Base-by-base conservation (phyloP, 37 sponge, comb jelly and placozoan genomes). In the Haliclona indistincta region DNA sequence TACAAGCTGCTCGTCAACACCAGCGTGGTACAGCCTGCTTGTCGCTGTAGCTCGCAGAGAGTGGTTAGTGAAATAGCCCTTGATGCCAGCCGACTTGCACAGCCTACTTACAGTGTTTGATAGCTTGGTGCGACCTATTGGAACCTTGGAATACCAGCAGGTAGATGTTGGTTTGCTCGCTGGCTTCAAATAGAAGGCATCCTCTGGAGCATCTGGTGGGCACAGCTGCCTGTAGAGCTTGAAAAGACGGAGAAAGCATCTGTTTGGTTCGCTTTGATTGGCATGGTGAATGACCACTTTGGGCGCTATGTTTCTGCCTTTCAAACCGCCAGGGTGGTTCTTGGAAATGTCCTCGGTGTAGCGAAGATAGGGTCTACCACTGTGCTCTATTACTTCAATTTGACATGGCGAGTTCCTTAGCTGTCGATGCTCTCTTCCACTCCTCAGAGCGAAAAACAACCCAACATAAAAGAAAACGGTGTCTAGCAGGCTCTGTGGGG, bases 101-200 rank as follows among this genome's bases (percentile, higher is more conserved):
- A 60, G 15, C 23, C 25, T 8, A 22, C 25, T 23, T 8, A 60
- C 25, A 8, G 62, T 60, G 10, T 22, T 60, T n/a, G 28, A 8
- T 11, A 60, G 62, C 10, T n/a, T n/a, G 25, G 17, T 8, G 62
- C 23, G 25, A 8, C 62, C 62, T 29, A 60, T 26, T 60, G 62
- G 62, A 8, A 8, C 23, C 10, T 10, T 22, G 23, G 62, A 60
- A 22, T n/a, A 60, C 62, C 62, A 60, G 23, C 62, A 60, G 8
- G 62, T 22, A 8, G 25, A 60, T 23, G 62, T 60, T 23, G 62
- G 62, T 8, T 60, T 10, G 23, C 62, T n/a, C 37, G 8, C 6
- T 38, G 66, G 66, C 28, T 64, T 38, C 6, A 64, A 20, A 20
- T 64, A 64, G 39, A 64, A 64, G 8, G 66, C 35, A 64, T 64